Conservation (phyloP, 2,888 invertebrate genomes). For the Criorhina ranunculi region DNA sequence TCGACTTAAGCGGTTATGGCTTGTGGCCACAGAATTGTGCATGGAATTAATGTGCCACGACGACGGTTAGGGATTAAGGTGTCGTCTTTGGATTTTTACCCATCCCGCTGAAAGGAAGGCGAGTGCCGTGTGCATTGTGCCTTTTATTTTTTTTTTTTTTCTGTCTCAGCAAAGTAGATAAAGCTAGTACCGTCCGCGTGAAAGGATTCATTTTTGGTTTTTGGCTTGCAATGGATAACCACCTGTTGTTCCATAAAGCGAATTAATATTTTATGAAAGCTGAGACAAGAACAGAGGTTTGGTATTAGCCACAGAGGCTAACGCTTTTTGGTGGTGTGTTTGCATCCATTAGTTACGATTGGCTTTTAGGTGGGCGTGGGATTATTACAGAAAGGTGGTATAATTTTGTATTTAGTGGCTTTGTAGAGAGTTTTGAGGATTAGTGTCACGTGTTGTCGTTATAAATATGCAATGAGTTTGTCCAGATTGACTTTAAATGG, state of each 20-base stretch:
- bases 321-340: not conserved
- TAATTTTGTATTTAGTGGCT: not conserved
- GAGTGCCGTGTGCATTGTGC: not conserved
- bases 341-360: not conserved
- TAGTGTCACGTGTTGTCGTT: no score
- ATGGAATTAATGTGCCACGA: conserved; percentile 57
- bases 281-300: not conserved
- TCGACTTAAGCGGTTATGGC: conserved; percentile 18
- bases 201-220: not conserved
- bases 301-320: conserved; percentile 3
- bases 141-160: conserved; percentile 10
- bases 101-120: conserved; percentile 16
- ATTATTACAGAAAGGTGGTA: not conserved
- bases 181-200: conserved; percentile 5
- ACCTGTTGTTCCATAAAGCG: conserved; percentile 15
- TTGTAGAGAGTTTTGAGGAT: not conserved
- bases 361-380: not conserved
- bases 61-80: conserved; percentile 56
- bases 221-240: conserved; percentile 13
- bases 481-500: no score
- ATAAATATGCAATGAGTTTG: no score
- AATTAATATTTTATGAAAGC: conserved; percentile 1
- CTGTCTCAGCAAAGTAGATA: conserved; percentile 2
- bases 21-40: conserved; percentile 45
- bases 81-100: conserved; percentile 47